Conservation (phyloP, 1,140 invertebrate genomes). For the Oncopeltus fasciatus region DNA sequence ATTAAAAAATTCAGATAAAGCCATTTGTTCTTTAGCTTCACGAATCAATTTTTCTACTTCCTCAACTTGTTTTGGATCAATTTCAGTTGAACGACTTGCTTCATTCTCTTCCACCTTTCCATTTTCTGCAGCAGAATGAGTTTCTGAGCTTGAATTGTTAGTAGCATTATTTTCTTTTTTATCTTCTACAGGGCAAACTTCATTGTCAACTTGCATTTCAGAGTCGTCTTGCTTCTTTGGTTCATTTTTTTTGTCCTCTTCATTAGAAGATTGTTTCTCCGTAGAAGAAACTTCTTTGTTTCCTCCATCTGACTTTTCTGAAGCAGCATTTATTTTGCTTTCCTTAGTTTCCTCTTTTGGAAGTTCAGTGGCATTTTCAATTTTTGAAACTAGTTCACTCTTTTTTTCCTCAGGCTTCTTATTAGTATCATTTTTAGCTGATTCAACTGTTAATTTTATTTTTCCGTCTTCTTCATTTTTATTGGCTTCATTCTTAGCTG, state of each 20-base stretch:
- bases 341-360: slow-evolving; percentile 7
- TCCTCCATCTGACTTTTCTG: neutral
- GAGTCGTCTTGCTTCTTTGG: no score
- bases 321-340: slow-evolving; percentile 11
- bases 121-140: neutral
- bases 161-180: neutral
- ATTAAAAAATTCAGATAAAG: slow-evolving; percentile 64
- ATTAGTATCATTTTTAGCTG: neutral
- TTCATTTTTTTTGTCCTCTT: no score
- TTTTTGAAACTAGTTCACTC: neutral
- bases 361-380: neutral
- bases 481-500: neutral
- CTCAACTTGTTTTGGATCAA: slow-evolving; percentile 15
- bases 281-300: neutral
- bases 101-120: neutral
- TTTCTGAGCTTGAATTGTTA: no score
- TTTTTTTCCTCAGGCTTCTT: neutral
- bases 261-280: neutral
- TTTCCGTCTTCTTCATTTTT: neutral
- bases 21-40: slow-evolving; percentile 45
- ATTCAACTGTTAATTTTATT: neutral
- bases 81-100: neutral
- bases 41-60: slow-evolving; percentile 37
- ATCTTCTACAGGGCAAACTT: neutral
- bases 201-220: neutral